Evolutionary conservation across 2,113 vertebrate genomes (phyloP).

Genomic region (Rhinolophus sinicus): DNA sequence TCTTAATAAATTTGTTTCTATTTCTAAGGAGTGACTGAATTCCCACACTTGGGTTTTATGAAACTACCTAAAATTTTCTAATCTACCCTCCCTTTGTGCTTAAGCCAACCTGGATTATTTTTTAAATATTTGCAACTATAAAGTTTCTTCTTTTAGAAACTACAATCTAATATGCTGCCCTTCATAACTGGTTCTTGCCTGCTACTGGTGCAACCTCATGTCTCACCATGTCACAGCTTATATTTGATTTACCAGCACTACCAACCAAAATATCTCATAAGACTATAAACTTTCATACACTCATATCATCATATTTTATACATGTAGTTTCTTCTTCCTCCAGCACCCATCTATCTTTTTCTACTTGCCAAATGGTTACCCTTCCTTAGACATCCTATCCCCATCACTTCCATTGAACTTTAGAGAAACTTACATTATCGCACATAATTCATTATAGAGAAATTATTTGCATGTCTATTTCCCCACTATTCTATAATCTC

Average conservation of each 20-base stretch:
- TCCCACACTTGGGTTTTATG: background rate
- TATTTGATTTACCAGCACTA: background rate
- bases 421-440: background rate
- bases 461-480: background rate
- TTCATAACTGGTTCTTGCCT: background rate
- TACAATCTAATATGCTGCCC: background rate
- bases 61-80: background rate
- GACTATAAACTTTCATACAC: background rate
- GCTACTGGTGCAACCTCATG: background rate
- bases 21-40: constrained; percentile 12
- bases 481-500: background rate
- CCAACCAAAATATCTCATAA: background rate
- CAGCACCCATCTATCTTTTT: background rate
- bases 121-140: background rate
- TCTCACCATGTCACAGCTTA: background rate
- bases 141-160: background rate
- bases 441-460: background rate
- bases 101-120: background rate
- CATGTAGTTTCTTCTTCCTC: background rate
- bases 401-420: background rate
- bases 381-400: background rate
- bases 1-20: background rate
- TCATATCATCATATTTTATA: background rate
- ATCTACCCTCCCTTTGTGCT: background rate
- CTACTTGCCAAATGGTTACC: background rate